Evolutionary conservation across 2,888 invertebrate genomes (phyloP), one percentile per base, ranked within the genome.

Genomic region (Therioaphis trifolii): DNA sequence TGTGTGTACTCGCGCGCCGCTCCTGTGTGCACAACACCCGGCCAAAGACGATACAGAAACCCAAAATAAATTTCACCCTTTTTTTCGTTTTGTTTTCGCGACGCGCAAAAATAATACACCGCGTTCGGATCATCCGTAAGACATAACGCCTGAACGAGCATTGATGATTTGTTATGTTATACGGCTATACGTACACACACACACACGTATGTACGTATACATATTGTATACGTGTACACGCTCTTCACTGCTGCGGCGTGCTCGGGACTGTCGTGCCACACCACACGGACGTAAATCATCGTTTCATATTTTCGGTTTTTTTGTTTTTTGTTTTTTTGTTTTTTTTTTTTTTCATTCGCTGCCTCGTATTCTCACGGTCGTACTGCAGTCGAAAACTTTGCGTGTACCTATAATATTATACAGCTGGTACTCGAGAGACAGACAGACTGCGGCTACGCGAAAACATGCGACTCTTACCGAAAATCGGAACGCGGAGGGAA

Each of bases 101-200:
- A 80, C 79, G 69, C 24, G 79, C 79, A 82, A 82, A 82, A 82
- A 74, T 74, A 63, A 66, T 82, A 63, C 63, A 63, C 40, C 43
- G 49, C 46, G 9, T 18, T 27, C 35, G 71, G 40, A 43, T 69
- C 49, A 11, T 82, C 82, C 71, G 7, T 35, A 82, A 82, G 82
- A 82, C 82, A 72, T 82, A 72, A 72, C 82, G 82, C 82, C 55
- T n/a, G 82, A 82, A 82, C 66, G 82, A 82, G 74, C 74, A 82
- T 82, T 15, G 82, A 82, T 82, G 82, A 82, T 82, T 82, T 82
- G 82, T 82, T 71, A 27, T 52, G n/a, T 35, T 49, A 9, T 4
- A 5, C 58, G 58, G 24, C 27, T 61, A 61, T 7, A n/a, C 35
- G 7, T 7, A 5, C 35, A 35, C 35, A 35, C 35, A 5, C 35